Base-by-base conservation (phyloP, 2,113 vertebrate species). In the Corythornis vintsioides region DNA sequence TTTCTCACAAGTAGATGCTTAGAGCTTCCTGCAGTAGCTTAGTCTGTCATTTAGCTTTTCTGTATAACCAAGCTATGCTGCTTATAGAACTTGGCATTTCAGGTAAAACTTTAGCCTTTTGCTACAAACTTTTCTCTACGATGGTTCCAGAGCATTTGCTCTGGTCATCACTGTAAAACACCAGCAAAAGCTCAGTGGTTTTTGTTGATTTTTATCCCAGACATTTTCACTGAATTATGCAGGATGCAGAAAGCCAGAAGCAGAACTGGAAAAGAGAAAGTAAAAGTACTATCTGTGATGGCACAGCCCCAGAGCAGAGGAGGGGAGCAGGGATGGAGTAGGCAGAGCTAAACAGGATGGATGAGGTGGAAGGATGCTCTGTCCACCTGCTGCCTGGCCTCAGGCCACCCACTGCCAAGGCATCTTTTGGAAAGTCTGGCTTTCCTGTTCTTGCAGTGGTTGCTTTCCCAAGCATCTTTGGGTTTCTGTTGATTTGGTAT, bases 81-180 rank as follows among this genome's bases (percentile, higher is more conserved):
- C 61, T 47, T 82, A 59, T 26, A 76, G n/a, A 66, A 76, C 29
- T 35, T 42, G 61, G 24, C 28, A 85, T 73, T 66, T 89, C 63
- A 84, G 59, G 42, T 79, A 66, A 57, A 93, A 92, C 73, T 73
- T 73, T 13, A 80, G 24, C 31, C 75, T 38, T 87, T 69, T 70
- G 35, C 13, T 50, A n/a, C 4, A 33, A 21, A 50, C 48, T 83
- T 78, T 40, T 84, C 57, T 65, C 42, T 15, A 31, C 24, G n/a
- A 3, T 14, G 7, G 42, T 70, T 71, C 48, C 25, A 71, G 63
- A 63, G 15, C 9, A 50, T 61, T 75, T 64, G 15, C 50, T 90
- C 21, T 38, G 78, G 22, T 26, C 20, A 48, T 69, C 19, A 40
- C 13, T 42, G 9, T 38, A 40, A 88, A 83, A 71, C 4, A 67